Conservation (phyloP, 1,140 invertebrate genomes). For the Lucilia sericata region DNA sequence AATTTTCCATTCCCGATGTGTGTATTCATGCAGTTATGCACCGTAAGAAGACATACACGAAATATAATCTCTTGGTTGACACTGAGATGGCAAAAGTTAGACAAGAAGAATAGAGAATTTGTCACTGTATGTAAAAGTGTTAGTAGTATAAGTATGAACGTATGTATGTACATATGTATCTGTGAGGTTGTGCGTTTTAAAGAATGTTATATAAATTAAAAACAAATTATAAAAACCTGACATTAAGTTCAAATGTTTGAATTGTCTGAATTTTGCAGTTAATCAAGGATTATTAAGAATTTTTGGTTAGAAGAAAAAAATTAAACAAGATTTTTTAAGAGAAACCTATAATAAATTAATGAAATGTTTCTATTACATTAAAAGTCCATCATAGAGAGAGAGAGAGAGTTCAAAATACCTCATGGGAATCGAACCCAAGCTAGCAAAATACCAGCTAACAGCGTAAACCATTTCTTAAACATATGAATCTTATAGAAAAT, state of each 20-base stretch:
- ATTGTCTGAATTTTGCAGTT: background rate
- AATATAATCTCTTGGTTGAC: conserved; percentile 42
- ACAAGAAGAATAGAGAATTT: conserved; percentile 21
- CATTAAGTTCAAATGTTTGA: conserved; percentile 15
- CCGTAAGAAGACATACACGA: conserved; percentile 39
- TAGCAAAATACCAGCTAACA: no score
- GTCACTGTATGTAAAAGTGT: background rate
- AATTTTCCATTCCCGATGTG: background rate
- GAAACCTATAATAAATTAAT: no score
- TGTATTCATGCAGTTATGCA: conserved; percentile 24
- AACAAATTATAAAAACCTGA: conserved; percentile 27
- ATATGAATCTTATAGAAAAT: no score
- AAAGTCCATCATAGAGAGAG: no score
- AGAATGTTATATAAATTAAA: conserved; percentile 27
- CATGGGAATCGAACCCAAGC: no score
- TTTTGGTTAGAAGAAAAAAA: background rate
- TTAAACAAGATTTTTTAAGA: background rate
- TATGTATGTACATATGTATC: background rate
- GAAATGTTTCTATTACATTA: no score
- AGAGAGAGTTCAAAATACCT: no score
- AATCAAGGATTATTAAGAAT: background rate
- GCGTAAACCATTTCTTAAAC: no score
- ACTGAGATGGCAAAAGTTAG: conserved; percentile 41
- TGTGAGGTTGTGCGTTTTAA: background rate
- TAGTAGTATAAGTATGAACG: background rate